Evolutionary conservation across 2,113 vertebrate species (phyloP).

Genomic region (Aegotheles bennettii): DNA sequence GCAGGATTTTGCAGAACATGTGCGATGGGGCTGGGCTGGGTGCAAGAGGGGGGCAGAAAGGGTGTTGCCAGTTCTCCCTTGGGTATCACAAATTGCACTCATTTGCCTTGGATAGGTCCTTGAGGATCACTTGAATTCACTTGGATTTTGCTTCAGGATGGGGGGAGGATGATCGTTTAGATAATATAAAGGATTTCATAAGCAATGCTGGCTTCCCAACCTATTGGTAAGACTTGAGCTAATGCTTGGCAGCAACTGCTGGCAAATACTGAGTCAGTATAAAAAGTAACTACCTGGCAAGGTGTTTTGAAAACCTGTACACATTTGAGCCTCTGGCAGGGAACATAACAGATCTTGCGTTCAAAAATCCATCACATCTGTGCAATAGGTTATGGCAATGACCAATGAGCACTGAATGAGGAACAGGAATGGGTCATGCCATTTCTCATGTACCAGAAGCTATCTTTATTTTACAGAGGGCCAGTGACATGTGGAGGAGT

Average conservation of each 20-base stretch:
- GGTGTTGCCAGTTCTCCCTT: neutral
- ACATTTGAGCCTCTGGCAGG: constrained; percentile 2
- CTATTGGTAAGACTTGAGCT: neutral
- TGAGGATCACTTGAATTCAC: accelerated
- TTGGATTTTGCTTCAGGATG: neutral
- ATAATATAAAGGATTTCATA: neutral
- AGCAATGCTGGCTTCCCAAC: neutral
- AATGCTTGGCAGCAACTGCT: neutral
- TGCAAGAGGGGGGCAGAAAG: neutral
- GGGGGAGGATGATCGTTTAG: neutral
- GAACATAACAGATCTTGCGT: constrained; percentile 6
- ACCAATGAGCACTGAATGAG: neutral
- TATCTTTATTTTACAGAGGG: neutral
- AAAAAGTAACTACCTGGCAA: constrained; percentile 45
- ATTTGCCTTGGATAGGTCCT: neutral
- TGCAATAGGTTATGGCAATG: neutral
- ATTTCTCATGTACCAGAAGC: neutral
- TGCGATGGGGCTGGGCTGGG: neutral
- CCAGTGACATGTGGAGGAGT: neutral
- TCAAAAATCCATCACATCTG: constrained; percentile 29
- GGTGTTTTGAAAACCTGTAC: neutral
- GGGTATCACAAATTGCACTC: neutral
- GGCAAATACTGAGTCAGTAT: neutral
- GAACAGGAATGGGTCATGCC: neutral
- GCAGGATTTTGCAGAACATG: neutral